Conservation (phyloP, 2,113 vertebrate genomes). For the Poeciliopsis prolifica region DNA sequence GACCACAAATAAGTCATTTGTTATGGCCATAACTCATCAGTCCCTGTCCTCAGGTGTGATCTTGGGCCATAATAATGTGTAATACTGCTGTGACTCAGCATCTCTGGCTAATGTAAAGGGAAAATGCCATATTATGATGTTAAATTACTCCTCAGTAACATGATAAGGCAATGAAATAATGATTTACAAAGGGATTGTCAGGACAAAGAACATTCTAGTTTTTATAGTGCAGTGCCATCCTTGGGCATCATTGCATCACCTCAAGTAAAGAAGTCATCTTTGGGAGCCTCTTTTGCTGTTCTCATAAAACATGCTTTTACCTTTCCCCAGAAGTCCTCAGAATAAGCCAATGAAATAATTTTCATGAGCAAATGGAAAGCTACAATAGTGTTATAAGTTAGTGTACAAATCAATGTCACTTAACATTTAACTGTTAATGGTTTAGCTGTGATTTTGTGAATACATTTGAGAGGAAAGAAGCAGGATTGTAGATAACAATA, state of each 20-base stretch:
- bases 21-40: conserved; percentile 38
- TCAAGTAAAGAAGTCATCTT: conserved; percentile 17
- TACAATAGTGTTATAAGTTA: too few relatives aligned
- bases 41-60: conserved; percentile 44
- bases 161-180: conserved; percentile 63
- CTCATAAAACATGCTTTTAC: background rate
- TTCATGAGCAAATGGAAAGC: background rate
- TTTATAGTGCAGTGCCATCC: conserved; percentile 46
- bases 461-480: too few relatives aligned
- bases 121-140: conserved; percentile 60
- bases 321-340: background rate
- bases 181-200: conserved; percentile 43
- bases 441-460: too few relatives aligned
- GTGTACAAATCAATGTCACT: background rate
- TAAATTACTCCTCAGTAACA: conserved; percentile 52
- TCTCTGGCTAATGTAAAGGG: conserved; percentile 56
- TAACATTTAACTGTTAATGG: background rate
- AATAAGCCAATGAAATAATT: background rate
- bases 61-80: conserved; percentile 34
- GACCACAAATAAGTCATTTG: conserved; percentile 49
- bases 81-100: conserved; percentile 58
- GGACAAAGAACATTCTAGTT: conserved; percentile 41
- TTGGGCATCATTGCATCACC: conserved; percentile 34
- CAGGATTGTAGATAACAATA: too few relatives aligned
- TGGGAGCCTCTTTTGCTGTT: background rate